Percentiles rank a stretch among this genome's conserved stretches.
Evolutionary conservation across 2,113 vertebrate genomes (phyloP).

Genomic region (Macroglossus sobrinus): DNA sequence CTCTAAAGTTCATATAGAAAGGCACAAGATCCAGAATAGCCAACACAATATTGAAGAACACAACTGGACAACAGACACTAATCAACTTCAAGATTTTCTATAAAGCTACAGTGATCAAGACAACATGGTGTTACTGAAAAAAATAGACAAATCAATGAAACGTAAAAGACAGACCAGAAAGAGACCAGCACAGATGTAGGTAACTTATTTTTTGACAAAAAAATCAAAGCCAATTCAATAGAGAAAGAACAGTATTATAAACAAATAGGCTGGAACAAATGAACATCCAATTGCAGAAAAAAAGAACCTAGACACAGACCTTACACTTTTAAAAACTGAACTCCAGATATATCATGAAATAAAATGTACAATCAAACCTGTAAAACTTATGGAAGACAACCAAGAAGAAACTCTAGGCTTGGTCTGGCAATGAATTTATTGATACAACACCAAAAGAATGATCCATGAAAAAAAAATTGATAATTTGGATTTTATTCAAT

Average conservation of each 20-base stretch:
- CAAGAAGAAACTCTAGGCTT: not conserved
- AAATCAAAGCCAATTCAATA: not conserved
- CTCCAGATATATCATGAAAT: not conserved
- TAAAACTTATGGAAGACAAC: not conserved
- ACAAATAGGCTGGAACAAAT: not conserved
- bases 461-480: not conserved
- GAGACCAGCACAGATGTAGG: not conserved
- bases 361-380: not conserved
- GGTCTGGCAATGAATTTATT: not conserved
- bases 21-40: not conserved
- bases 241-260: not conserved
- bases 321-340: not conserved
- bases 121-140: not conserved
- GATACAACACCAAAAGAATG: not conserved
- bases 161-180: not conserved
- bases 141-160: not conserved
- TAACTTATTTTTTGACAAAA: not conserved
- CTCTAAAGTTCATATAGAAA: not conserved
- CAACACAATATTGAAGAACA: not conserved
- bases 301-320: not conserved
- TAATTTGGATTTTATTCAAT: not conserved
- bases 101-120: not conserved
- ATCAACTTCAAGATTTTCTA: not conserved
- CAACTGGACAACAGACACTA: not conserved
- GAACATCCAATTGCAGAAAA: not conserved